Percentiles rank a stretch among this genome's conserved stretches.
Conservation (phyloP, 2,797 vertebrate species). For the Eupleurogrammus muticus region DNA sequence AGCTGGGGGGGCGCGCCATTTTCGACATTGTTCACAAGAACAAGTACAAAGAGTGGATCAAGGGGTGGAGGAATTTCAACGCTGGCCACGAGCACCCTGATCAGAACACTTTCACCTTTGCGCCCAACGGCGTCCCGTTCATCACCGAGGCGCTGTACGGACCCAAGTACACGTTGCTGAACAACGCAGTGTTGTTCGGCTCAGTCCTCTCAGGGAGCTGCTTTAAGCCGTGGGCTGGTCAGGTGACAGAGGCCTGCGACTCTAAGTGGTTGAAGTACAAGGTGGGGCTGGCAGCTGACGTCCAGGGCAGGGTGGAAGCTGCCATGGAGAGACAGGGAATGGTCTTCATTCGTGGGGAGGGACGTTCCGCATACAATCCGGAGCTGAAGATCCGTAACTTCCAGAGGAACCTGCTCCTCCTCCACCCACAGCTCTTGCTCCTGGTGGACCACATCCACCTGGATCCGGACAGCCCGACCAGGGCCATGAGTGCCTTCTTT, state of each 20-base stretch:
- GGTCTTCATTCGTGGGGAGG: constrained; percentile 95
- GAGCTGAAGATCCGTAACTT: constrained; percentile 89
- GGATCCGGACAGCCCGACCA: constrained; percentile 86
- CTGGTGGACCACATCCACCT: constrained; percentile 93
- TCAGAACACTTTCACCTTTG: constrained; percentile 97
- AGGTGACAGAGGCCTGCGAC: constrained; percentile 95
- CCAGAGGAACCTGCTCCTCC: constrained; percentile 93
- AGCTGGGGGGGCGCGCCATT: constrained; percentile 96
- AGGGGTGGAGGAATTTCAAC: constrained; percentile 97
- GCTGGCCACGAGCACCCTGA: constrained; percentile 97
- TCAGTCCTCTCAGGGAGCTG: constrained; percentile 88
- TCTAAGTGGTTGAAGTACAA: constrained; percentile 99
- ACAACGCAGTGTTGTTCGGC: constrained; percentile 94
- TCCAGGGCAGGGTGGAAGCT: constrained; percentile 89
- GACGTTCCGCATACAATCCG: constrained; percentile 89
- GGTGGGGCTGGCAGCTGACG: constrained; percentile 89
- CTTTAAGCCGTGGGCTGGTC: constrained; percentile 95
- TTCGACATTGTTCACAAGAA: constrained; percentile 95
- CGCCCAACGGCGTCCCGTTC: constrained; percentile 94
- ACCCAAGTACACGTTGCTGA: constrained; percentile 95
- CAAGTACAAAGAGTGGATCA: constrained; percentile 96
- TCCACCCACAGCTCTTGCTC: constrained; percentile 95
- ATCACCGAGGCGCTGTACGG: constrained; percentile 97
- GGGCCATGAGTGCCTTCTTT: constrained; percentile 92
- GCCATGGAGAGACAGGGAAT: constrained; percentile 88